These are phyloP conservation scores for Aptenodytes forsteri DNA, from an alignment of 2,113 vertebrate genomes.

Conservation along the genomic window DNA sequence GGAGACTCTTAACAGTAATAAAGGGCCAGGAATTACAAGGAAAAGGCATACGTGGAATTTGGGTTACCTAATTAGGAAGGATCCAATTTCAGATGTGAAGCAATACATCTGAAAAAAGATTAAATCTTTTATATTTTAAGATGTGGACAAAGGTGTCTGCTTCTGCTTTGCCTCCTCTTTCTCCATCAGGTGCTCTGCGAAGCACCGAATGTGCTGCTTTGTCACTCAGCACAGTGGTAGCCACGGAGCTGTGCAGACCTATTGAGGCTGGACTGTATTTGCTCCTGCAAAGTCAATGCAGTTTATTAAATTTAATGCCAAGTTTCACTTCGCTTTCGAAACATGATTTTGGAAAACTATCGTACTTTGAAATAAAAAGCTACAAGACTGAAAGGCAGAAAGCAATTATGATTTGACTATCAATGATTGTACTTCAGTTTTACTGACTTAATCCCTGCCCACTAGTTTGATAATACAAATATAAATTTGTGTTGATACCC, in stretches of 20 bases:
- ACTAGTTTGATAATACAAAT: not conserved
- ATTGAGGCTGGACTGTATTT: not conserved
- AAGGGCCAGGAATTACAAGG: not conserved
- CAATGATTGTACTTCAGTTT: not conserved
- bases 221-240: not conserved
- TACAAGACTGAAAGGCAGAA: not conserved
- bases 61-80: not conserved
- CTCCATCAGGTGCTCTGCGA: not conserved
- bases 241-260: accelerated
- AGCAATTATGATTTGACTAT: not conserved
- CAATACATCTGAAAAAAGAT: not conserved
- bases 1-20: not conserved
- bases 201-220: not conserved
- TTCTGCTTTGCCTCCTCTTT: not conserved
- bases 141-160: not conserved
- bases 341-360: not conserved
- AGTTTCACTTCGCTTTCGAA: not conserved
- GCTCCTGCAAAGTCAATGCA: not conserved
- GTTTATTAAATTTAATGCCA: not conserved
- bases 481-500: not conserved
- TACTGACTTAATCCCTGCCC: not conserved
- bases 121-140: not conserved
- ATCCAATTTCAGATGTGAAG: not conserved
- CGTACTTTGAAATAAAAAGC: not conserved
- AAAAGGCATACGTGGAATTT: not conserved